Conservation (phyloP, 2,797 vertebrate species). For the Meda fulgida region DNA sequence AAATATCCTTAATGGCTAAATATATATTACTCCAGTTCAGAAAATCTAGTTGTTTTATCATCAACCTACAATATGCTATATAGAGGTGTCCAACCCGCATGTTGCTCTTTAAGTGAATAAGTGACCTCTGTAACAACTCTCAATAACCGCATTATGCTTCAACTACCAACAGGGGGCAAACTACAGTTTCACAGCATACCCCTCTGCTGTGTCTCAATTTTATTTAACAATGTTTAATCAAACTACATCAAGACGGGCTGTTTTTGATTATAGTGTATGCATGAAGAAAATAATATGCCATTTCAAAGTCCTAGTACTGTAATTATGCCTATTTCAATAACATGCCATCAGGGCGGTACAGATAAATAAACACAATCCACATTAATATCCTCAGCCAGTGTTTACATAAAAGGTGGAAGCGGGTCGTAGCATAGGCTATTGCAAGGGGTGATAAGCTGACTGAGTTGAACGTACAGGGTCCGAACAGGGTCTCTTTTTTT, state of each 20-base stretch:
- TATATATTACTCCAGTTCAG: too few relatives aligned
- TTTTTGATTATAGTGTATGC: constrained; percentile 49
- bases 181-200: constrained; percentile 58
- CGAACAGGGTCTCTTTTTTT: constrained; percentile 51
- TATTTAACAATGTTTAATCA: constrained; percentile 56
- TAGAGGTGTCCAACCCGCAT: too few relatives aligned
- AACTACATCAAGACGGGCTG: constrained; percentile 18
- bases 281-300: constrained; percentile 51
- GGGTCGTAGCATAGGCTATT: background rate
- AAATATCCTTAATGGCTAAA: too few relatives aligned
- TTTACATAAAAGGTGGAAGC: constrained; percentile 24
- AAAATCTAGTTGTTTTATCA: too few relatives aligned
- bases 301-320: constrained; percentile 30
- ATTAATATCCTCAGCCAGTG: constrained; percentile 27
- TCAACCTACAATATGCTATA: too few relatives aligned
- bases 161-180: constrained; percentile 77
- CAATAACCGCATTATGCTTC: constrained; percentile 39
- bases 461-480: constrained; percentile 13
- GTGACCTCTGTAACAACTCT: constrained; percentile 41
- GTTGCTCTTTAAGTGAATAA: background rate
- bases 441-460: constrained; percentile 25
- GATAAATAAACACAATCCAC: constrained; percentile 47
- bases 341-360: background rate
- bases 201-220: constrained; percentile 38
- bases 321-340: constrained; percentile 52